Evolutionary conservation across 2,113 vertebrate species (phyloP), one percentile per base, ranked within the genome.

Genomic region (Corythaixoides concolor): DNA sequence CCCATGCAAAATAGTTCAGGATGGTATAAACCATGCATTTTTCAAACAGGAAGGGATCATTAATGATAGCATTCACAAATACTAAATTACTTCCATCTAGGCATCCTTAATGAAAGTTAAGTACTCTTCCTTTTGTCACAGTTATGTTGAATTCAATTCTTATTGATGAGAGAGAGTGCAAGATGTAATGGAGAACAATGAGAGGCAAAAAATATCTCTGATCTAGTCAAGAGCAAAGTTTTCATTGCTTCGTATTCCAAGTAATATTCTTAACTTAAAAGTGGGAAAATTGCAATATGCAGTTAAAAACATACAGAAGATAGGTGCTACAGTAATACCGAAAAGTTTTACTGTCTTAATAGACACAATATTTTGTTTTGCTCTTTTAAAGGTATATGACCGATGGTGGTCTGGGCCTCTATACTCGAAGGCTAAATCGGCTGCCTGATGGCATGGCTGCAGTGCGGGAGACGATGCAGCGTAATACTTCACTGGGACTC

Each of bases 401-500:
- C 0, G 99, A 99, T 63, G 99, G 99, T 27, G 99, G 99, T 18
- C 97, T 99, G 97, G 99, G 99, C 67, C 98, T 99, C 80, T 99
- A 99, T 89, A 98, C 99, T 0, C 98, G 99, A 11, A 98, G 99
- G 62, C 97, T 99, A 85, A 99, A 99, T 96, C 98, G 99, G n/a
- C 98, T 99, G 66, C 99, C 99, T 0, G 99, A 99, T 81, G 98
- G 99, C 68, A 99, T 99, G 99, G 97, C 99, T n/a, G 98, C 98
- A 2, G 99, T 99, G 59, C 97, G 99, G 39, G 99, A 99, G 97
- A 99, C 98, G 0, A 97, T 99, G 26, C 99, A 99, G 87, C 98
- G 98, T 5, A 98, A 99, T 12, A 92, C 98, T 1, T 98, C 99
- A 2, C 96, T 99, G 12, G 99, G 99, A 41, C 99, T 99, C 1